phyloP scores from a whole-genome alignment of 1,140 invertebrate species.

The Drosophila pachea region DNA sequence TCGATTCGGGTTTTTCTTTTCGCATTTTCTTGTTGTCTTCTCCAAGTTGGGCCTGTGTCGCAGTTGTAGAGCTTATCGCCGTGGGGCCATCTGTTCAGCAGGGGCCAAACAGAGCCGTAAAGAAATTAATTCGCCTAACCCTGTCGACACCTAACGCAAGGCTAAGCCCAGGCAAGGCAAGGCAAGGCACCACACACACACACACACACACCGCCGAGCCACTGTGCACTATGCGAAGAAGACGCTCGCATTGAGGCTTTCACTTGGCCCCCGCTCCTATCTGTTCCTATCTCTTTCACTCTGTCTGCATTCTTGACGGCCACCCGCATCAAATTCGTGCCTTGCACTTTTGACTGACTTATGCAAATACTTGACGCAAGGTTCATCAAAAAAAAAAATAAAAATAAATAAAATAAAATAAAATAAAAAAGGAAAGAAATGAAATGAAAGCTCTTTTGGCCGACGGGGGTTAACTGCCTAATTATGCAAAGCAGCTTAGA shows the following conservation, averaged over 20 bases:
- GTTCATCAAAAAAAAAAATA: conserved; percentile 20
- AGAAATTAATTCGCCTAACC: conserved; percentile 75
- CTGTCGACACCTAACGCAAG: conserved; percentile 70
- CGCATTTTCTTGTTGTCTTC: not conserved
- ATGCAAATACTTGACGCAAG: conserved; percentile 47
- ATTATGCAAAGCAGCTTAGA: conserved; percentile 61
- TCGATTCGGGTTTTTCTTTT: not conserved
- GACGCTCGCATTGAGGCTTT: conserved; percentile 33
- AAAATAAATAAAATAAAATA: conserved; percentile 1
- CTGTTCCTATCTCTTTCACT: not conserved
- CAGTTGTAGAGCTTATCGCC: conserved; percentile 47
- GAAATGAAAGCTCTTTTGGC: conserved; percentile 11
- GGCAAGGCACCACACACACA: conserved; percentile 7
- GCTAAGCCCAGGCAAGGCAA: conserved; percentile 26
- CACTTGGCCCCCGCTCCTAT: conserved; percentile 13
- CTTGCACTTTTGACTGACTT: conserved; percentile 54
- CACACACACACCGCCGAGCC: conserved; percentile 33
- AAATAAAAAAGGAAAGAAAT: not conserved
- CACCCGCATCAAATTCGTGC: conserved; percentile 49
- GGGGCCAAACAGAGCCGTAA: conserved; percentile 59
- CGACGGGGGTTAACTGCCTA: conserved; percentile 42
- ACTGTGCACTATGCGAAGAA: conserved; percentile 25
- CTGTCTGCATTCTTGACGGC: conserved; percentile 16
- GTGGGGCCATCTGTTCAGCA: conserved; percentile 48
- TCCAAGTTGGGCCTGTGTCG: conserved; percentile 10